A percentile compares a stretch with the other conserved stretches of the same genome.
phyloP scores from a whole-genome alignment of 2,113 vertebrate species.

The Fulmarus glacialis region DNA sequence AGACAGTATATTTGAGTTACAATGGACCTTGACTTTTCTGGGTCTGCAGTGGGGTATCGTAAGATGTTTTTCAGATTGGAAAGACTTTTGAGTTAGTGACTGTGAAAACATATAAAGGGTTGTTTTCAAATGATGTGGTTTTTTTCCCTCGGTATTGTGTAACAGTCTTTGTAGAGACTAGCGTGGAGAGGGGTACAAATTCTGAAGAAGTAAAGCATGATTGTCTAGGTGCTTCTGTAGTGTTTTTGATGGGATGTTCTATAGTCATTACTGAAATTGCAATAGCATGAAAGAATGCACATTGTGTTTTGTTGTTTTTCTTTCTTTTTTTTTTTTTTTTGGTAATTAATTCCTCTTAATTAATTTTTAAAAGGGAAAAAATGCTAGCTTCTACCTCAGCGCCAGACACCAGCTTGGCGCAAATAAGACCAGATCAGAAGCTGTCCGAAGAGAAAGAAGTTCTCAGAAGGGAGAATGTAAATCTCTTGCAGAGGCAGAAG shows the following conservation, averaged over 20 bases:
- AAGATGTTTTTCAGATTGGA: neutral
- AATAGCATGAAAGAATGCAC: neutral
- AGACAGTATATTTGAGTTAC: neutral
- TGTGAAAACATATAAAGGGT: neutral
- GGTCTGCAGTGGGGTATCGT: neutral
- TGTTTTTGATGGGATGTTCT: neutral
- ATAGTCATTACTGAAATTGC: neutral
- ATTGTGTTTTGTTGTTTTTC: neutral
- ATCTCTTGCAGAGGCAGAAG: slow-evolving; percentile 49
- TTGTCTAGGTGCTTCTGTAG: neutral
- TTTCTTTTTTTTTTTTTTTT: neutral
- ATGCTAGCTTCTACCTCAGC: neutral
- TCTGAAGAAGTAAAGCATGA: neutral
- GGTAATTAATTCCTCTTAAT: neutral
- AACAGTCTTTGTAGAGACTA: neutral
- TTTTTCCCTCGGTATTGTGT: neutral
- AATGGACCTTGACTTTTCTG: neutral
- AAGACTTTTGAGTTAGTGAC: neutral
- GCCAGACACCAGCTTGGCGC: slow-evolving; percentile 27
- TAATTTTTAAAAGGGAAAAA: slow-evolving; percentile 59
- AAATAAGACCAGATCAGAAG: slow-evolving; percentile 63
- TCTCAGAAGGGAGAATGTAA: slow-evolving; percentile 55
- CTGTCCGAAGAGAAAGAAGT: slow-evolving; percentile 64
- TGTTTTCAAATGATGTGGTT: neutral
- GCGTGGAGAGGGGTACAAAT: neutral